These are phyloP conservation scores for Limnephilus lunatus DNA, from an alignment of 2,888 invertebrate genomes.

Conservation along the genomic window DNA sequence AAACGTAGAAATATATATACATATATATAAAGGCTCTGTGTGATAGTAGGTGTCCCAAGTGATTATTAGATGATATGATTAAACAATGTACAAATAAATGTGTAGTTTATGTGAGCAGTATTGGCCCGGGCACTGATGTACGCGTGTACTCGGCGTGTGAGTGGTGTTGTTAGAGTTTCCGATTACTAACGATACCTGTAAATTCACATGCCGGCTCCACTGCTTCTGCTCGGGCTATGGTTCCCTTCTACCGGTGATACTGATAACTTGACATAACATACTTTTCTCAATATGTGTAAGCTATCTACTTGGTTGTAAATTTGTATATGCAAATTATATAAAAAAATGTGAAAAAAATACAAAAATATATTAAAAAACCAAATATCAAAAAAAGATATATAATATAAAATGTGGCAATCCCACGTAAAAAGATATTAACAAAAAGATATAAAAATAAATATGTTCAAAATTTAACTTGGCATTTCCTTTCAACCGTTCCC, in stretches of 20 bases:
- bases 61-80: conserved; percentile 58
- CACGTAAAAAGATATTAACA: conserved; percentile 59
- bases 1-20: conserved; percentile 54
- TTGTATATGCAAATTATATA: conserved; percentile 53
- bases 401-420: conserved; percentile 54
- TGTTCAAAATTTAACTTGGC: conserved; percentile 25
- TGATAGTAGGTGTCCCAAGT: conserved; percentile 66
- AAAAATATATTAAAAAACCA: conserved; percentile 61
- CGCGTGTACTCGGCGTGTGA: no score
- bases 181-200: no score
- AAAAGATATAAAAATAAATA: conserved; percentile 62
- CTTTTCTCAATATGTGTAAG: conserved; percentile 64
- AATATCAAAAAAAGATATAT: conserved; percentile 61
- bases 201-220: background rate
- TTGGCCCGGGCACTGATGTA: conserved; percentile 31
- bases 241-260: conserved; percentile 38
- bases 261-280: conserved; percentile 64
- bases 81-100: conserved; percentile 64
- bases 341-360: conserved; percentile 60
- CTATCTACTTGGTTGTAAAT: conserved; percentile 57
- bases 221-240: background rate
- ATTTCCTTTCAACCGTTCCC: background rate
- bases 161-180: no score
- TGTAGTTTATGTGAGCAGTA: conserved; percentile 46
- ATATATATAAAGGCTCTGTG: conserved; percentile 62